Conservation (phyloP, 2,113 vertebrate genomes). For the Amphiprion percula region DNA sequence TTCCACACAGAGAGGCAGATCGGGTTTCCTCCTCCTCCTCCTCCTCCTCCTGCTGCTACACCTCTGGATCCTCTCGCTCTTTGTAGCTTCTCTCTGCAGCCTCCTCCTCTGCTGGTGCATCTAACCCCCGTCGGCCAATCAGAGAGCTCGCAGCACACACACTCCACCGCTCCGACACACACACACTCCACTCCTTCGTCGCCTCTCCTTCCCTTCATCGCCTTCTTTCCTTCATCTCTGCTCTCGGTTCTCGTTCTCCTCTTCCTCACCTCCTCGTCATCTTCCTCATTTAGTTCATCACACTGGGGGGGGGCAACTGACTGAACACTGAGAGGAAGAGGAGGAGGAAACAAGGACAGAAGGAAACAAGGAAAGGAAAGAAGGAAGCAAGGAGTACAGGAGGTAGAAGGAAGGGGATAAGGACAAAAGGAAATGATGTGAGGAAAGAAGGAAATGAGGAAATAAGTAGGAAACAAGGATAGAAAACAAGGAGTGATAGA, state of each 20-base stretch:
- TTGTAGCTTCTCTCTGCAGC: conserved; percentile 74
- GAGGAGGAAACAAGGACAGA: not conserved
- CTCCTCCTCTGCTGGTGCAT: conserved; percentile 72
- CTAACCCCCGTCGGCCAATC: conserved; percentile 71
- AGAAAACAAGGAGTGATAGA: not conserved
- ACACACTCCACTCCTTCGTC: conserved; percentile 56
- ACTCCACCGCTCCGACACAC: conserved; percentile 26
- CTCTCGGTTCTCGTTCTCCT: not conserved
- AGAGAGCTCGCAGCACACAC: conserved; percentile 58
- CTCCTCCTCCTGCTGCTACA: conserved; percentile 38
- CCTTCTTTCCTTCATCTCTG: conserved; percentile 16
- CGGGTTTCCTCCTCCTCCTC: conserved; percentile 70
- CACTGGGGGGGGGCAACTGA: conserved; percentile 21
- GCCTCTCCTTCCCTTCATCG: conserved; percentile 52
- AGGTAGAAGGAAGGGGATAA: not conserved
- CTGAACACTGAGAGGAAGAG: not conserved
- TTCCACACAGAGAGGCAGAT: conserved; percentile 58
- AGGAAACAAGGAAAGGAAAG: not conserved
- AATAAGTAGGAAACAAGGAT: not conserved
- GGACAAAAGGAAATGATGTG: not conserved
- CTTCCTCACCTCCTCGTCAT: conserved; percentile 4
- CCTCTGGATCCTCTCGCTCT: conserved; percentile 67
- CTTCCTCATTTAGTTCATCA: conserved; percentile 32
- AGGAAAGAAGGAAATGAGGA: not conserved
- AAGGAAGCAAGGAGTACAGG: not conserved